A percentile compares a stretch with the other conserved stretches of the same genome.
Evolutionary conservation across 2,888 invertebrate species (phyloP).

Genomic region (Atrina japonica): DNA sequence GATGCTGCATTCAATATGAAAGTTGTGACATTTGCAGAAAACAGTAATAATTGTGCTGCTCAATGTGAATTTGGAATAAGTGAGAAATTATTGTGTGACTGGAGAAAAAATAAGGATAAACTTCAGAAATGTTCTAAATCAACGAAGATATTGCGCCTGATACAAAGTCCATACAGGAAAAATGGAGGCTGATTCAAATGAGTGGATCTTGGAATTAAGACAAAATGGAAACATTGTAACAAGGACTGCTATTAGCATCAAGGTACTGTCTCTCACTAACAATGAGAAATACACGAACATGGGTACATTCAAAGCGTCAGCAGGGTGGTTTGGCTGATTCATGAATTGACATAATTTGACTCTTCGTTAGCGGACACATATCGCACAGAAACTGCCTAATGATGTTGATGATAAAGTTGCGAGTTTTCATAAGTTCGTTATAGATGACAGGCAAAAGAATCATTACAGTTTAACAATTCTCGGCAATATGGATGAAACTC

Average conservation of each 20-base stretch:
- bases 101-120: conserved; percentile 12
- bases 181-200: not conserved
- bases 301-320: not conserved
- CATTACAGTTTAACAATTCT: not conserved
- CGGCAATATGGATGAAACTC: conserved; percentile 32
- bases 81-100: conserved; percentile 31
- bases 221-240: not conserved
- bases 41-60: conserved; percentile 18
- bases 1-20: conserved; percentile 22
- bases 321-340: not conserved
- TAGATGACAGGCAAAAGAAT: not conserved
- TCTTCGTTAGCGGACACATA: not conserved
- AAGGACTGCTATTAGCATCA: not conserved
- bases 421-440: not conserved
- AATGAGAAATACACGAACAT: not conserved
- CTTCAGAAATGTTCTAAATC: too few species aligned
- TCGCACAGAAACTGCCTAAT: not conserved
- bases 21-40: conserved; percentile 19
- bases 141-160: too few species aligned
- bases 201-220: not conserved
- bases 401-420: conserved; percentile 3
- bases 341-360: not conserved
- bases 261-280: not conserved
- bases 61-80: conserved; percentile 12
- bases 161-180: not conserved